Conservation (phyloP, 2,797 vertebrate species). For the Masticophis lateralis region DNA sequence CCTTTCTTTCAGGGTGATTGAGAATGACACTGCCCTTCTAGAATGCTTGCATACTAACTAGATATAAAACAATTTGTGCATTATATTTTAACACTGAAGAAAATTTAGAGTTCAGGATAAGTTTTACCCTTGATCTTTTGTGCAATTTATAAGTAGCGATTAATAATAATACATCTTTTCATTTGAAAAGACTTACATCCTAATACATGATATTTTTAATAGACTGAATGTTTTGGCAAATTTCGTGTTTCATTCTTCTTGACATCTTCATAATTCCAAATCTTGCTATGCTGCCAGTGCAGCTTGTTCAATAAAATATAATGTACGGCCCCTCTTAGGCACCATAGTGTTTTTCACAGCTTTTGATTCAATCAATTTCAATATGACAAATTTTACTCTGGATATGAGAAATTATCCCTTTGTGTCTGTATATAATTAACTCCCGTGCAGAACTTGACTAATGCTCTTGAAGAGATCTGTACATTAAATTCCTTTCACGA, state of each 20-base stretch:
- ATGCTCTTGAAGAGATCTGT: slow-evolving; percentile 42
- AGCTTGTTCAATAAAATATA: neutral
- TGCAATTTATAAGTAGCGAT: neutral
- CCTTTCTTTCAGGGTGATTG: neutral
- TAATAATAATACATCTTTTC: neutral
- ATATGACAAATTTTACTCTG: slow-evolving; percentile 32
- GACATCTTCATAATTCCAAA: neutral
- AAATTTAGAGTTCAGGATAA: neutral
- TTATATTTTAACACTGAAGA: neutral
- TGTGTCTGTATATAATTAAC: slow-evolving; percentile 2
- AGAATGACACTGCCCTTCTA: neutral
- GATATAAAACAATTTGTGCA: neutral
- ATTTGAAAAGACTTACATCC: neutral
- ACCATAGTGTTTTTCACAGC: neutral
- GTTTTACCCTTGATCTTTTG: neutral
- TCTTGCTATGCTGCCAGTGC: neutral
- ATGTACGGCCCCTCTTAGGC: neutral
- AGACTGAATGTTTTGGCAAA: neutral
- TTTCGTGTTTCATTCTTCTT: neutral
- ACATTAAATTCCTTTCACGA: slow-evolving; percentile 50
- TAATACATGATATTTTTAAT: neutral
- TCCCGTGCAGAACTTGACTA: slow-evolving; percentile 19
- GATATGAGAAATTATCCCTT: slow-evolving; percentile 24
- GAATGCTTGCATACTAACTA: neutral
- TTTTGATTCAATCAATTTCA: neutral